Evolutionary conservation across 1,140 invertebrate species (phyloP).

Genomic region (Apis dorsata): DNA sequence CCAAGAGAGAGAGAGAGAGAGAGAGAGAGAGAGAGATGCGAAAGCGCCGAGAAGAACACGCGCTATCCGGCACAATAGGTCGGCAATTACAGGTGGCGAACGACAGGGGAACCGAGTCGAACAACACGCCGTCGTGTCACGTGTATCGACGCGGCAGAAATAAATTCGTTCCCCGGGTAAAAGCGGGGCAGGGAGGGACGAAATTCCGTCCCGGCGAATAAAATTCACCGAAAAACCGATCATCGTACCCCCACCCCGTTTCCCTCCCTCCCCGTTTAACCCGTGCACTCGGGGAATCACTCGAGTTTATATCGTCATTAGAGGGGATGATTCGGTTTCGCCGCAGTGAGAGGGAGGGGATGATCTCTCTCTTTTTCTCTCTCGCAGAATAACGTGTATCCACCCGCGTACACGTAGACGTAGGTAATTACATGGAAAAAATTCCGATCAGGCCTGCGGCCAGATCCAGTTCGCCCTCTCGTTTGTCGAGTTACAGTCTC

Average conservation of each 20-base stretch:
- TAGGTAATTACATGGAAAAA: slow-evolving; percentile 75
- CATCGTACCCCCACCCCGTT: too few relatives aligned
- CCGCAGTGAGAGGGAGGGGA: slow-evolving; percentile 9
- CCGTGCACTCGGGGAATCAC: slow-evolving; percentile 17
- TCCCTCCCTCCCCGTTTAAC: too few relatives aligned
- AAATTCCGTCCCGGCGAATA: too few relatives aligned
- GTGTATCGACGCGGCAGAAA: neutral
- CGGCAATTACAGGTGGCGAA: neutral
- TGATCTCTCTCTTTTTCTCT: too few relatives aligned
- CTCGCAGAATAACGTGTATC: too few relatives aligned
- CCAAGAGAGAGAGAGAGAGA: too few relatives aligned
- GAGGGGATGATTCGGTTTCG: slow-evolving; percentile 70
- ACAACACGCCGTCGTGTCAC: neutral
- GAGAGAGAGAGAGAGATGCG: too few relatives aligned
- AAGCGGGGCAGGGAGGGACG: neutral
- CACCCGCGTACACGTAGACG: slow-evolving; percentile 59
- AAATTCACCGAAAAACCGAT: too few relatives aligned
- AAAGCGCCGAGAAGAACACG: neutral
- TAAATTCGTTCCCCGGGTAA: neutral
- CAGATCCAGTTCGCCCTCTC: slow-evolving; percentile 56
- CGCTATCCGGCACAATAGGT: neutral
- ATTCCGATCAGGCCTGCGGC: slow-evolving; percentile 71
- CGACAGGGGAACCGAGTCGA: too few relatives aligned
- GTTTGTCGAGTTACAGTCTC: slow-evolving; percentile 64
- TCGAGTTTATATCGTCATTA: slow-evolving; percentile 51